Conservation (phyloP, 2,797 vertebrate genomes). For the Epinephelus malabaricus region DNA sequence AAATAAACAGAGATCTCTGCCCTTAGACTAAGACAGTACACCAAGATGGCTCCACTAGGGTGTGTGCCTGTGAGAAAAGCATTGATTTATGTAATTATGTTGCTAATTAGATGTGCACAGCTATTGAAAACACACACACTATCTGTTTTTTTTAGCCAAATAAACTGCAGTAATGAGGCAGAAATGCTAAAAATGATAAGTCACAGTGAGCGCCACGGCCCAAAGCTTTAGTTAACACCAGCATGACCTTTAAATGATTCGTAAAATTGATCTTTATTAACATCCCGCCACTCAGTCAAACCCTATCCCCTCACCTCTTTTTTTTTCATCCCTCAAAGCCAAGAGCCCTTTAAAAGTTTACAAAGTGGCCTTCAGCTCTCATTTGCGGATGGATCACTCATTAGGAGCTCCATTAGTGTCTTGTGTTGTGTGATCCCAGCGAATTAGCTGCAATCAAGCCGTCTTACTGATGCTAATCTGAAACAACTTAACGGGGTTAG, state of each 20-base stretch:
- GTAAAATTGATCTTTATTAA: conserved; percentile 29
- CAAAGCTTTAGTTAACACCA: conserved; percentile 23
- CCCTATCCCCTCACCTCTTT: neutral
- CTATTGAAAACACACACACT: conserved; percentile 9
- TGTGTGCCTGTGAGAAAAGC: neutral
- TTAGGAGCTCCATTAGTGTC: conserved; percentile 64
- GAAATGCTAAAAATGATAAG: conserved; percentile 8
- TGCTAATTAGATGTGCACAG: conserved; percentile 20
- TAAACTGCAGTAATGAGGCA: conserved; percentile 25
- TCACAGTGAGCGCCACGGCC: neutral
- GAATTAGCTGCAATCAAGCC: conserved; percentile 71
- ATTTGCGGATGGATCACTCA: conserved; percentile 63
- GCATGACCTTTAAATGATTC: conserved; percentile 32
- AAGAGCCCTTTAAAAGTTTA: conserved; percentile 58
- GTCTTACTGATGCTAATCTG: conserved; percentile 72
- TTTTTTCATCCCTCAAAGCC: conserved; percentile 18
- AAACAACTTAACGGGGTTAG: conserved; percentile 73
- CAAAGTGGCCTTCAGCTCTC: conserved; percentile 67
- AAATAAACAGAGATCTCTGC: conserved; percentile 68
- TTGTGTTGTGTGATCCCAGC: conserved; percentile 65
- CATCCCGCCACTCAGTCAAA: conserved; percentile 25
- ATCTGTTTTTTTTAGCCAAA: conserved; percentile 4
- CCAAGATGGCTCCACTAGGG: neutral
- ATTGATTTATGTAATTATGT: conserved; percentile 35
- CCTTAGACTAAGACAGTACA: conserved; percentile 26